Evolutionary conservation across 2,113 vertebrate species (phyloP).

Genomic region (Oceanodroma tethys): DNA sequence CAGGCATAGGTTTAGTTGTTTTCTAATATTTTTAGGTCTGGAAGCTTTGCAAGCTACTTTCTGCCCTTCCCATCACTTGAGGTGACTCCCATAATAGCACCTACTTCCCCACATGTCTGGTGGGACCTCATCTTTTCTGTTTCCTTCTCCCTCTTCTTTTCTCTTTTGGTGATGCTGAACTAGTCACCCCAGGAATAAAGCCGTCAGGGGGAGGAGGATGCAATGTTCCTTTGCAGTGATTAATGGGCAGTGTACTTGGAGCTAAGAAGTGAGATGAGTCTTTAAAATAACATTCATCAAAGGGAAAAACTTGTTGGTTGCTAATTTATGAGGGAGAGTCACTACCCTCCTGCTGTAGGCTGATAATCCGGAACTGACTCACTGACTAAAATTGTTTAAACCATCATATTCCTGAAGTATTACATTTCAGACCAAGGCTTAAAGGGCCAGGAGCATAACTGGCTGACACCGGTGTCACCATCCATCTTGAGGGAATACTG

Average conservation of each 20-base stretch:
- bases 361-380: constrained; percentile 52
- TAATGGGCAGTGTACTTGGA: constrained; percentile 8
- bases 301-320: not conserved
- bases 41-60: not conserved
- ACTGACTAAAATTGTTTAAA: constrained; percentile 55
- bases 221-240: constrained; percentile 12
- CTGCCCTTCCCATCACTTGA: not conserved
- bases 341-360: not conserved
- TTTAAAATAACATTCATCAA: constrained; percentile 49
- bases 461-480: not conserved
- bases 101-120: not conserved
- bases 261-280: not conserved
- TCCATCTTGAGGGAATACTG: not conserved
- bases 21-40: not conserved
- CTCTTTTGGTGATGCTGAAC: not conserved
- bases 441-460: not conserved
- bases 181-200: not conserved
- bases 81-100: not conserved
- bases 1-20: not conserved
- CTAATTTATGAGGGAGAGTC: not conserved
- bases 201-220: not conserved
- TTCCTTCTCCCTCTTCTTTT: not conserved
- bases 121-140: not conserved
- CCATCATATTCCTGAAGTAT: constrained; percentile 32
- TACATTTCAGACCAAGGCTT: constrained; percentile 2